Conservation (phyloP, 2,113 vertebrate species). For the Colinus virginianus region DNA sequence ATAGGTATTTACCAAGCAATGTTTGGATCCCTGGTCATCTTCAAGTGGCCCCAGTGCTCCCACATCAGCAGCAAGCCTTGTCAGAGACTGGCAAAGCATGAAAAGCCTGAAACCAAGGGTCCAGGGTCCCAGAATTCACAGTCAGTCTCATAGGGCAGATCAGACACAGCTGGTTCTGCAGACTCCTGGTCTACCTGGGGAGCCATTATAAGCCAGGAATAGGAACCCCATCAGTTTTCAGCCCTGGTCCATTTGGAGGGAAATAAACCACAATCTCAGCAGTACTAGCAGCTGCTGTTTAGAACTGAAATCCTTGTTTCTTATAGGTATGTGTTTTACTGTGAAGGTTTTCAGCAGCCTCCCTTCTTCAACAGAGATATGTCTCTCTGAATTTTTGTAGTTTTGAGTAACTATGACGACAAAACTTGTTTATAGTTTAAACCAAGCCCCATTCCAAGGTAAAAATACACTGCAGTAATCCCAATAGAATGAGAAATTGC, state of each 20-base stretch:
- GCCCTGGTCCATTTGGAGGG: background rate
- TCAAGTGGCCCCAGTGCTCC: background rate
- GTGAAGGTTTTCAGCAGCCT: background rate
- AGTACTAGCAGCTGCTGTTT: background rate
- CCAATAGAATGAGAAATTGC: background rate
- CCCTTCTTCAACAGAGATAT: background rate
- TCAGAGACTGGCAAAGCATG: background rate
- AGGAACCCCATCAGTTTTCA: background rate
- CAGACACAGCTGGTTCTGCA: background rate
- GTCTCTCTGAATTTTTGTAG: background rate
- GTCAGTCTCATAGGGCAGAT: background rate
- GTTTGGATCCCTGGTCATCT: background rate
- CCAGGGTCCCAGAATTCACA: background rate
- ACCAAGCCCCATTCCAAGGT: background rate
- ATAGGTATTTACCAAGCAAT: background rate
- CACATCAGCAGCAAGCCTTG: background rate
- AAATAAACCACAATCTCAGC: background rate
- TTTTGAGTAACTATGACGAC: background rate
- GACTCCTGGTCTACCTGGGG: background rate
- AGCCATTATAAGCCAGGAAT: background rate
- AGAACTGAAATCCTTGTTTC: background rate
- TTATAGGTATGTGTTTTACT: background rate
- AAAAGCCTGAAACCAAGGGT: background rate
- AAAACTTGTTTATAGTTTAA: conserved; percentile 4
- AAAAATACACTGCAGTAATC: background rate